Evolutionary conservation across 2,888 invertebrate species (phyloP), one percentile per base, ranked within the genome.

Genomic region (Pseudococcus viburni): DNA sequence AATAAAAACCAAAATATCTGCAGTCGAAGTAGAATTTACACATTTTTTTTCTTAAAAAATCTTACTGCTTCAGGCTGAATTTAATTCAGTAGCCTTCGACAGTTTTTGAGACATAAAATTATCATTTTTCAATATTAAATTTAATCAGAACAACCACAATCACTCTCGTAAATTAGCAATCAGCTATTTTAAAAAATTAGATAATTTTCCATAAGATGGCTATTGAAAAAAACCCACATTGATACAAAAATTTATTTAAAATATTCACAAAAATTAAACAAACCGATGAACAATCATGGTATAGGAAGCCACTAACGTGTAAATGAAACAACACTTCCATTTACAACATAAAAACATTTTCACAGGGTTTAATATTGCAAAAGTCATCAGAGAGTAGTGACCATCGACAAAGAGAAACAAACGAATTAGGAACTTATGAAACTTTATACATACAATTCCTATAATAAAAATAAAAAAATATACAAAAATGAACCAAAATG

Each of bases 381-480:
- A 73, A 39, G 55, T 55, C 55, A 26, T 55, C 26, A 51, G 19
- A 84, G 26, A 84, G 46, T 84, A 48, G 51, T 46, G 51, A 84
- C 84, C 22, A 46, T 48, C 3, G n/a, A 19, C 59, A 6, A n/a
- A 59, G n/a, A 59, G n/a, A 59, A 26, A 33, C 26, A 51, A 84
- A 84, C 1, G 8, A 42, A 33, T 84, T 84, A 84, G 84, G 84
- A 84, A 84, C 84, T 84, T 84, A 46, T 84, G 15, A 73, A 73
- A 73, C 33, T 33, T 73, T 33, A 33, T 17, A 15, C 33, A 33
- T 17, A 33, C 17, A 73, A 33, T 73, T 73, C 73, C 33, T 73
- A 73, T 12, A 15, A 33, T 39, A 73, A 15, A 73, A 15, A 39
- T 26, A 26, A 73, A 68, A 68, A 68, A 68, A 26, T 26, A 26